Evolutionary conservation across 2,888 invertebrate genomes (phyloP).

Genomic region (Labia minor): DNA sequence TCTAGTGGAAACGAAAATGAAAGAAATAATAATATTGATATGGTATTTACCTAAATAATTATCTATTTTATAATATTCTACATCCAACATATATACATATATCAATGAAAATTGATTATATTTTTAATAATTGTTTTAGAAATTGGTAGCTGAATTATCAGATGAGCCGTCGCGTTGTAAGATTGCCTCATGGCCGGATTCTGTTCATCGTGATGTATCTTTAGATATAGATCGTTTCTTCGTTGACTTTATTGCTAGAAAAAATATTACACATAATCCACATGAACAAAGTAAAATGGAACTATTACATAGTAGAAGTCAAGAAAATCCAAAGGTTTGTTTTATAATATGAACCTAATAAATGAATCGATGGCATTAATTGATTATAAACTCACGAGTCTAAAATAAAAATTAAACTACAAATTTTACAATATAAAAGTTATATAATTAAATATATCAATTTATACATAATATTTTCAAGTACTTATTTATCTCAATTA

Average conservation of each 20-base stretch:
- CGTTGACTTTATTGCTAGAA: constrained; percentile 53
- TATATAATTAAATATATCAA: neutral
- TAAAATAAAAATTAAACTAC: constrained; percentile 15
- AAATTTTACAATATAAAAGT: neutral
- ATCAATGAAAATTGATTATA: neutral
- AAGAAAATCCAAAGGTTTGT: constrained; percentile 58
- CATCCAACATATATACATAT: neutral
- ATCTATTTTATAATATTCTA: neutral
- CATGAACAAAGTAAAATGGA: constrained; percentile 60
- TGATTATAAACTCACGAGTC: neutral
- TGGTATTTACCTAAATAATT: neutral
- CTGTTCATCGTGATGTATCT: constrained; percentile 31
- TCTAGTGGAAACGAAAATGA: constrained; percentile 33
- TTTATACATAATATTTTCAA: no score
- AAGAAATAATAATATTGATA: neutral
- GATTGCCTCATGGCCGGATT: constrained; percentile 53
- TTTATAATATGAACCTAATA: neutral
- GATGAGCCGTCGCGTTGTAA: constrained; percentile 61
- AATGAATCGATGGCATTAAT: neutral
- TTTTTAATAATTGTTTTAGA: constrained; percentile 32
- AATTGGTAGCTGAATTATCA: constrained; percentile 50
- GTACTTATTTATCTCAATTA: no score
- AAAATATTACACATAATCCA: constrained; percentile 41
- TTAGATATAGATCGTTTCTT: constrained; percentile 52
- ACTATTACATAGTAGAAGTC: constrained; percentile 59